Evolutionary conservation across 2,888 invertebrate species (phyloP), one percentile per base, ranked within the genome.

Genomic region (Beris chalybata): DNA sequence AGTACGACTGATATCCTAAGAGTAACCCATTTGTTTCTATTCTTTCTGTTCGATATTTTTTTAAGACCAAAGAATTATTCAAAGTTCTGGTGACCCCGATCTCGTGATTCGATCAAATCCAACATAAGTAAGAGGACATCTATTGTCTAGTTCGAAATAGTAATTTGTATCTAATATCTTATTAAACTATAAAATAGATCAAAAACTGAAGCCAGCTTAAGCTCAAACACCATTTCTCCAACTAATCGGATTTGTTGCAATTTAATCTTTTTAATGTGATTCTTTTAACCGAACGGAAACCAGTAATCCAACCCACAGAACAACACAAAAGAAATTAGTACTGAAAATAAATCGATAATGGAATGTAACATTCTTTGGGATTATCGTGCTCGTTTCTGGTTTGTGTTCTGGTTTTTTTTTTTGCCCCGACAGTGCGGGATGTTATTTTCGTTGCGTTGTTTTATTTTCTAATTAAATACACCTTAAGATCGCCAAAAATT

Each of bases 301-400:
- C 61, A 50, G 50, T 61, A 61, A 61, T 61, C 61, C 31, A 52
- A 15, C 32, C 12, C 48, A 13, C 13, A 31, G 22, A 31, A 48
- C 13, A 61, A 22, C 22, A 15, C 22, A 38, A n/a, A 38, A n/a
- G 52, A 31, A 47, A 22, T 11, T 29, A 38, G 31, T 13, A 48
- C 48, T 15, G 48, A 31, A 38, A 32, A 61, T 52, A 52, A 56
- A 61, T 61, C 61, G 61, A 61, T 61, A 61, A 61, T 61, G 61
- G 52, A 61, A 15, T 52, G 52, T 38, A 61, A 50, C 38, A 61
- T 38, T 38, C 48, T n/a, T 6, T 22, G 13, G 52, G 32, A 61
- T 61, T 61, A 61, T 50, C 32, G 22, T 22, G 22, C 3, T 22
- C 22, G 22, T 22, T 22, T 22, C 22, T 22, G 22, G 22, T 22